These are phyloP conservation scores for Cygnus buccinator DNA, from an alignment of 2,113 vertebrate species.

Conservation along the genomic window DNA sequence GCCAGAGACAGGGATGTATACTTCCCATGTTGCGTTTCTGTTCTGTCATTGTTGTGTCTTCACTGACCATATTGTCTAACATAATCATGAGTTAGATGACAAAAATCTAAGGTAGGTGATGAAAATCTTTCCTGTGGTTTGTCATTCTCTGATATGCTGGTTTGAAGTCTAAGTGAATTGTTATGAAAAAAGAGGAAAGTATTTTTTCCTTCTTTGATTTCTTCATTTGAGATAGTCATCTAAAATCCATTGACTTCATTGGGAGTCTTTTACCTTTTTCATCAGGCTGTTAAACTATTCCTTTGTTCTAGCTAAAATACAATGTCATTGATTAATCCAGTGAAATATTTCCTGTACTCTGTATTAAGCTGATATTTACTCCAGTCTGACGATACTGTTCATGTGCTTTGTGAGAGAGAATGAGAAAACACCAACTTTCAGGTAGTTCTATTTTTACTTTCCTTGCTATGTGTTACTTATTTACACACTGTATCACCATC, in stretches of 20 bases:
- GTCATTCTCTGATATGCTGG: not conserved
- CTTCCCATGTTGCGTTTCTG: not conserved
- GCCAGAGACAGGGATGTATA: accelerated
- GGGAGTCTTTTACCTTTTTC: not conserved
- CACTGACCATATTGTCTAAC: not conserved
- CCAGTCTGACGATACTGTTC: not conserved
- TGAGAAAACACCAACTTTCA: not conserved
- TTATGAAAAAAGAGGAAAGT: not conserved
- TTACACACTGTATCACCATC: not conserved
- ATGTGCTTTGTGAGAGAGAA: not conserved
- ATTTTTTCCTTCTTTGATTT: not conserved
- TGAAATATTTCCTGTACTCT: not conserved
- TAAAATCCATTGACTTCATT: not conserved
- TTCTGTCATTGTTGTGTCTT: not conserved
- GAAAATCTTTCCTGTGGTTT: not conserved
- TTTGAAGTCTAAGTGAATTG: not conserved
- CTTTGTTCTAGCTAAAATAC: accelerated
- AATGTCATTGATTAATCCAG: not conserved
- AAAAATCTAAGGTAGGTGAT: not conserved
- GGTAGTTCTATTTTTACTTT: not conserved
- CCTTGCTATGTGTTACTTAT: not conserved
- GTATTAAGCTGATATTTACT: not conserved
- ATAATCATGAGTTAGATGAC: not conserved
- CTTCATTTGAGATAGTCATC: not conserved
- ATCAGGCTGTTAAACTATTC: not conserved